phyloP scores from a whole-genome alignment of 2,113 vertebrate species.

The Sinocyclocheilus anshuiensis region DNA sequence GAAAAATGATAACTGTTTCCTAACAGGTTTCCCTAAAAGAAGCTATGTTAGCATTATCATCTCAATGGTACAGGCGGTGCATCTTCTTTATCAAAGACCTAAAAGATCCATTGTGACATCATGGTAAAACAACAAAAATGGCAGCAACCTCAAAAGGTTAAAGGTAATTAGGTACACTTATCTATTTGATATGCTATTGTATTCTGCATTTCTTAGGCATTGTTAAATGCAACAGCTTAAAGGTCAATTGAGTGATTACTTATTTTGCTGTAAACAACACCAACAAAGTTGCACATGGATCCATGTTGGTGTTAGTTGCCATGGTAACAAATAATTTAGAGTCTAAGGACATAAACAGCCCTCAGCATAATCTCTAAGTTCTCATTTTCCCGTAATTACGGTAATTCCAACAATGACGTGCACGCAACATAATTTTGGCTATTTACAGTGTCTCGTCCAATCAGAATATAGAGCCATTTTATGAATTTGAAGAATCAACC shows the following conservation, averaged over 20 bases:
- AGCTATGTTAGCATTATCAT: background rate
- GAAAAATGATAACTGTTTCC: background rate
- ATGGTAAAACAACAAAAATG: background rate
- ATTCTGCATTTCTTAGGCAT: background rate
- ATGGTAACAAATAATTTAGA: background rate
- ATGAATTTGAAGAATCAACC: background rate
- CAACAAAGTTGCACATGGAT: background rate
- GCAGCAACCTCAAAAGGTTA: background rate
- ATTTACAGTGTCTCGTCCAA: background rate
- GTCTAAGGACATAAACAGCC: background rate
- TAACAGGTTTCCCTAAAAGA: background rate
- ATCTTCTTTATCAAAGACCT: background rate
- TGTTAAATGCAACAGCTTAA: background rate
- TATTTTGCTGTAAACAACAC: background rate
- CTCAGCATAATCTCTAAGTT: background rate
- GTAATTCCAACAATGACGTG: constrained; percentile 2
- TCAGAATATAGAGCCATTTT: background rate
- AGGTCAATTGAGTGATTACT: background rate
- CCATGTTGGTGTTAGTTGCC: background rate
- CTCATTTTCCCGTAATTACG: background rate
- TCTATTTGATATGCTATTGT: background rate
- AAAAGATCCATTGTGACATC: background rate
- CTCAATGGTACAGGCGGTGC: background rate
- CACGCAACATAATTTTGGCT: background rate
- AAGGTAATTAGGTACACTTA: background rate